These are phyloP conservation scores for Pelecanoides urinatrix DNA, from an alignment of 2,113 vertebrate species.

Conservation along the genomic window DNA sequence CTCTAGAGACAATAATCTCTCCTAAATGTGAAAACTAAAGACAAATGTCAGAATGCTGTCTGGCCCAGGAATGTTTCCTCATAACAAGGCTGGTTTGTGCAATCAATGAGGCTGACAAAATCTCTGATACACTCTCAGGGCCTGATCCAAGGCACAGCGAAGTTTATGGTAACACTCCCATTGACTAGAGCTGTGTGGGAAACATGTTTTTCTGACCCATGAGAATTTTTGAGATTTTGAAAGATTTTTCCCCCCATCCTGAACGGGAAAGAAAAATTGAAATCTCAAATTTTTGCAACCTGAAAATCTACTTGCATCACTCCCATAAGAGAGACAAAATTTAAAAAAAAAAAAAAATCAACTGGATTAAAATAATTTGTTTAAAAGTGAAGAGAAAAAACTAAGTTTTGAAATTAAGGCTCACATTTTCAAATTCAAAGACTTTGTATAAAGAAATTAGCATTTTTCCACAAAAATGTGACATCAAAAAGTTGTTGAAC, in stretches of 20 bases:
- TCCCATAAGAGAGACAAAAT: not conserved
- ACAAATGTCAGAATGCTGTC: conserved; percentile 38
- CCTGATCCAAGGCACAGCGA: conserved; percentile 5
- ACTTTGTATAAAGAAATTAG: rapidly evolving
- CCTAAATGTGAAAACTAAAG: conserved; percentile 58
- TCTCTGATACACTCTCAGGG: conserved; percentile 26
- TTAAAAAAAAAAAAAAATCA: not conserved
- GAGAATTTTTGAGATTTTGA: not conserved
- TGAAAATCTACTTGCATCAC: not conserved
- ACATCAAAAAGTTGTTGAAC: not conserved
- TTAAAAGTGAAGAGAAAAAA: not conserved
- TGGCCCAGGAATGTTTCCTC: conserved; percentile 48
- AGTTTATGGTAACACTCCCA: conserved; percentile 42
- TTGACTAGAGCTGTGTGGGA: conserved; percentile 35
- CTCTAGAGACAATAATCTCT: conserved; percentile 53
- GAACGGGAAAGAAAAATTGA: not conserved
- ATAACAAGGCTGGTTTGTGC: conserved; percentile 60
- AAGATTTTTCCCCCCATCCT: not conserved
- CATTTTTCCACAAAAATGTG: not conserved
- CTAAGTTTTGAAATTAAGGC: not conserved
- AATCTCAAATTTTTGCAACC: not conserved
- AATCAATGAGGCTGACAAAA: conserved; percentile 56
- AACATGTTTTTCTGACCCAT: not conserved
- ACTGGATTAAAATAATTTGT: not conserved
- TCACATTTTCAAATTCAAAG: not conserved